A percentile compares a stretch with the other conserved stretches of the same genome.
Conservation (phyloP, 37 sponge, comb jelly and placozoan species). For the Lycopodina hypogea region DNA sequence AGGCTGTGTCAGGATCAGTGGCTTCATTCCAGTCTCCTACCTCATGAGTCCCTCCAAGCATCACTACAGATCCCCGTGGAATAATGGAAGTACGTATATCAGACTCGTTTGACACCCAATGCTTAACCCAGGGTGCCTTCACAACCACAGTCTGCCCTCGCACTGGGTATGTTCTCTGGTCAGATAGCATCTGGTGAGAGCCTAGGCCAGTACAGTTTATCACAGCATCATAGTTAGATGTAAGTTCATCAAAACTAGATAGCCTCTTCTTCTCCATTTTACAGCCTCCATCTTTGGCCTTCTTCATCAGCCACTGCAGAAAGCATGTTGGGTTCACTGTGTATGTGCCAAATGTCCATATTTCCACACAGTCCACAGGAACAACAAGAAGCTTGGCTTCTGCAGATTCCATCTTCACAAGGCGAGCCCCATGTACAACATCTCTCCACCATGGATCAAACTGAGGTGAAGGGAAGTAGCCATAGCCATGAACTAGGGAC, state of each 20-base stretch:
- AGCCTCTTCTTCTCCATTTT: slow-evolving; percentile 37
- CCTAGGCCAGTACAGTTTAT: slow-evolving; percentile 86
- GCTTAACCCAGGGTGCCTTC: slow-evolving; percentile 75
- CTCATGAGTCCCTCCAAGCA: slow-evolving; percentile 59
- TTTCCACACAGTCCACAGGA: slow-evolving; percentile 3
- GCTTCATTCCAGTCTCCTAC: slow-evolving; percentile 24
- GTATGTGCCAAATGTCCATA: slow-evolving; percentile 35
- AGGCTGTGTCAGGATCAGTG: slow-evolving; percentile 8
- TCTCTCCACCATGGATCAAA: slow-evolving; percentile 53
- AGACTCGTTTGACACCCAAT: slow-evolving; percentile 5
- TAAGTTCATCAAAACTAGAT: slow-evolving; percentile 22
- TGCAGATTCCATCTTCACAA: slow-evolving; percentile 3
- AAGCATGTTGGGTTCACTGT: slow-evolving; percentile 32
- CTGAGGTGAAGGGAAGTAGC: not conserved
- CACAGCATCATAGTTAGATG: slow-evolving; percentile 36
- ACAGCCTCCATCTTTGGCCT: slow-evolving; percentile 32
- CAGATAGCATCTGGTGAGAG: slow-evolving; percentile 43
- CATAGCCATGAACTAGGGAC: not conserved
- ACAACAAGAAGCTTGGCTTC: not conserved
- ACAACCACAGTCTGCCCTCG: slow-evolving; percentile 67
- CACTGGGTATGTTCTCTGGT: slow-evolving; percentile 39
- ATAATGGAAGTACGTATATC: slow-evolving; percentile 8
- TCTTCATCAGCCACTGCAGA: slow-evolving; percentile 51
- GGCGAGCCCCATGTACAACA: slow-evolving; percentile 27
- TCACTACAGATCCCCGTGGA: slow-evolving; percentile 42